Conservation (phyloP, 2,888 invertebrate species). For the Nasonovia ribisnigri region DNA sequence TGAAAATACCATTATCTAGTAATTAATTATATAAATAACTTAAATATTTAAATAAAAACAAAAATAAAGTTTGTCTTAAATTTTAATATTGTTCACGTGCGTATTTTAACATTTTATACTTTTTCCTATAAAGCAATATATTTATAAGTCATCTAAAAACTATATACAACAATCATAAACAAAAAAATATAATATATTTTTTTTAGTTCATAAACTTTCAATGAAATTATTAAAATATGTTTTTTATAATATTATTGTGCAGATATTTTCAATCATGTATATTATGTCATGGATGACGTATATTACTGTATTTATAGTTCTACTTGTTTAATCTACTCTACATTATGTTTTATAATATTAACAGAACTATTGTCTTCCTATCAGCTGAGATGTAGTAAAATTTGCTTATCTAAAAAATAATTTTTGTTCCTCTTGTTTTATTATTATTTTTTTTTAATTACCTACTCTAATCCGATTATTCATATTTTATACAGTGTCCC, state of each 20-base stretch:
- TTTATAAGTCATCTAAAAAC: neutral
- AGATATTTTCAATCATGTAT: neutral
- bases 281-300: neutral
- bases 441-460: neutral
- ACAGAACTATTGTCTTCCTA: constrained; percentile 7
- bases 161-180: neutral
- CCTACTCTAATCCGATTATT: neutral
- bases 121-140: neutral
- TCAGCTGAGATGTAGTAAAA: neutral
- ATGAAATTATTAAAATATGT: neutral
- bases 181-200: neutral
- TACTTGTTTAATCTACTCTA: neutral
- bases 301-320: neutral
- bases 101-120: neutral
- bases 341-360: neutral
- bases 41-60: neutral
- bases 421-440: neutral
- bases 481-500: neutral
- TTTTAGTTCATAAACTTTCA: neutral
- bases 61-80: neutral
- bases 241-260: neutral
- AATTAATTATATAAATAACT: neutral
- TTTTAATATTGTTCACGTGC: neutral
- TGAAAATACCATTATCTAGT: neutral
- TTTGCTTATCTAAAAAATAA: neutral